Evolutionary conservation across 2,797 vertebrate species (phyloP).

Genomic region (Acanthiza pusilla): DNA sequence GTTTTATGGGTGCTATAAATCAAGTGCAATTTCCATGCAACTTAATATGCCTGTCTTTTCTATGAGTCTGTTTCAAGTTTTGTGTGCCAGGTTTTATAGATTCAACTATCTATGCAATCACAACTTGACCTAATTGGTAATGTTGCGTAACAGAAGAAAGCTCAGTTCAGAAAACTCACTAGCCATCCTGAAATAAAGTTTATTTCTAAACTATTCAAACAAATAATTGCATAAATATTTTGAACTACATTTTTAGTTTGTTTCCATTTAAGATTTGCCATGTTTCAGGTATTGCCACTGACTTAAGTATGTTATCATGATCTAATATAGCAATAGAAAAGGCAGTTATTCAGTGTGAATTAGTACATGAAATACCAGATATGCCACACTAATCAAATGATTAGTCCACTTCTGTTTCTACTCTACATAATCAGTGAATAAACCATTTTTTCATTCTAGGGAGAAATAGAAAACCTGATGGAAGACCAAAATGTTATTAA

Average conservation of each 20-base stretch:
- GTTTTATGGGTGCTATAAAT: not conserved
- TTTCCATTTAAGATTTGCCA: not conserved
- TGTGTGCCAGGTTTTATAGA: not conserved
- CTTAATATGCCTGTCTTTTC: not conserved
- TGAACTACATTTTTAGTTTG: not conserved
- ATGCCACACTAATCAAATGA: not conserved
- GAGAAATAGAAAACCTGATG: not conserved
- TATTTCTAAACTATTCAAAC: not conserved
- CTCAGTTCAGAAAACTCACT: not conserved
- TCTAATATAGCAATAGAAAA: not conserved
- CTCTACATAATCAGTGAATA: not conserved
- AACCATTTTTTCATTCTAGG: not conserved
- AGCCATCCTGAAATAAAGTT: not conserved
- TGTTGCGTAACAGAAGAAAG: not conserved
- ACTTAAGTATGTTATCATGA: not conserved
- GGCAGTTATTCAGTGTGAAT: not conserved
- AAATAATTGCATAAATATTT: not conserved
- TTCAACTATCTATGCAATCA: not conserved
- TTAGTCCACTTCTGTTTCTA: not conserved
- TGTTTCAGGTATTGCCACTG: not conserved
- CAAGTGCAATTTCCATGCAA: not conserved
- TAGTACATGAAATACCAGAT: not conserved
- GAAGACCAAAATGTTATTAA: not conserved
- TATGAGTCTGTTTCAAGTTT: not conserved
- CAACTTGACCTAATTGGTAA: not conserved